These are phyloP conservation scores for Micrastur ruficollis DNA, from an alignment of 2,797 vertebrate genomes.

Conservation along the genomic window DNA sequence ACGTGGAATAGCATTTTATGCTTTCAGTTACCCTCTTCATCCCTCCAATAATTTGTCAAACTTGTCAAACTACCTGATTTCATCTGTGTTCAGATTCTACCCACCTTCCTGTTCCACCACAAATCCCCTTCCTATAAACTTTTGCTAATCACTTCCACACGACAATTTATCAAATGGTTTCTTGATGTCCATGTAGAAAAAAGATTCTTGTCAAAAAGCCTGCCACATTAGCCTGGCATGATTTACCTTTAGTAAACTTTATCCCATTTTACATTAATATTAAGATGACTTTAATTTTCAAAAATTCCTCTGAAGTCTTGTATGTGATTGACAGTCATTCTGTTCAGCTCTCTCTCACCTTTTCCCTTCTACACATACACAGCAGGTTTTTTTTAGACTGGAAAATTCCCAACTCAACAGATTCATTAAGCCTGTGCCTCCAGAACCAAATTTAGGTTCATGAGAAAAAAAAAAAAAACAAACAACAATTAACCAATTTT, in stretches of 20 bases:
- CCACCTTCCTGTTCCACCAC: not conserved
- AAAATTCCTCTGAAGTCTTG: not conserved
- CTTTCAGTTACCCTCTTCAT: not conserved
- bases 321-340: not conserved
- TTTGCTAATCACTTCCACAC: not conserved
- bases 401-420: not conserved
- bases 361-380: not conserved
- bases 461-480: not conserved
- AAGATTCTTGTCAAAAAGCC: not conserved
- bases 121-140: not conserved
- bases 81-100: not conserved
- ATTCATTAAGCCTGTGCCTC: not conserved
- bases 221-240: not conserved
- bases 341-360: not conserved
- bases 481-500: accelerated
- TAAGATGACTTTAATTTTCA: not conserved
- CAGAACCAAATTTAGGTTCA: not conserved
- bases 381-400: not conserved
- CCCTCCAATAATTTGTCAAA: not conserved
- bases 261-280: not conserved
- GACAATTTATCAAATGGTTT: not conserved
- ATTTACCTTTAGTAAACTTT: not conserved
- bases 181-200: not conserved
- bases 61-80: not conserved
- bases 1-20: not conserved